phyloP scores from a whole-genome alignment of 2,797 vertebrate species.

The Sebastolobus alascanus region DNA sequence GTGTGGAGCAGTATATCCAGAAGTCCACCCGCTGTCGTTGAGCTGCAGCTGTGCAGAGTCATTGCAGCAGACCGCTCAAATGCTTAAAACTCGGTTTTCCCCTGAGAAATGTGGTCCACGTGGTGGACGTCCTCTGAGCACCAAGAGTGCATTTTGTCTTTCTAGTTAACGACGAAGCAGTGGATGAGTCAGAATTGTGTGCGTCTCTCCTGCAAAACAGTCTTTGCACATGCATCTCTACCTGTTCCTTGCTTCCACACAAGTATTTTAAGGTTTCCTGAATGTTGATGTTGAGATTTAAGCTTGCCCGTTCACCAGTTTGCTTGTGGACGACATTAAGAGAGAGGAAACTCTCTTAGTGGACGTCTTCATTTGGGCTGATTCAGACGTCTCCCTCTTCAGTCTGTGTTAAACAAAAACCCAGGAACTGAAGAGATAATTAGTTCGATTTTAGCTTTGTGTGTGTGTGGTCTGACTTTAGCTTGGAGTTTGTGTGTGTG shows the following conservation, averaged over 20 bases:
- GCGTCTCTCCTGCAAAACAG: neutral
- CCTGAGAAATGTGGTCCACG: constrained; percentile 18
- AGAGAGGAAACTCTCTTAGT: neutral
- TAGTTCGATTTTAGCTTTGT: constrained; percentile 23
- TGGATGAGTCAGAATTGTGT: neutral
- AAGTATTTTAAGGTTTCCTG: neutral
- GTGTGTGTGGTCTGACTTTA: constrained; percentile 13
- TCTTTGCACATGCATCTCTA: neutral
- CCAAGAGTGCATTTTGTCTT: constrained; percentile 1
- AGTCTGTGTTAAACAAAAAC: constrained; percentile 6
- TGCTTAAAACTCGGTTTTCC: neutral
- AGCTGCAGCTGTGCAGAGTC: constrained; percentile 44
- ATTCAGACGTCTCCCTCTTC: neutral
- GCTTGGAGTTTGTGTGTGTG: neutral
- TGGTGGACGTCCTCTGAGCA: neutral
- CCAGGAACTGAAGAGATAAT: constrained; percentile 22
- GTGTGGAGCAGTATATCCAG: neutral
- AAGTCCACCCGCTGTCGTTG: neutral
- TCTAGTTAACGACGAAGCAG: neutral
- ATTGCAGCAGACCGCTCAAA: constrained; percentile 19
- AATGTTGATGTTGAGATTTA: neutral
- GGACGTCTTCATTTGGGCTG: neutral
- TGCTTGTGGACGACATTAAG: neutral
- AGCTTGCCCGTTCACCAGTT: neutral
- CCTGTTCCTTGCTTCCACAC: neutral